Conservation (phyloP, 2,113 vertebrate genomes). For the Fukomys damarensis region DNA sequence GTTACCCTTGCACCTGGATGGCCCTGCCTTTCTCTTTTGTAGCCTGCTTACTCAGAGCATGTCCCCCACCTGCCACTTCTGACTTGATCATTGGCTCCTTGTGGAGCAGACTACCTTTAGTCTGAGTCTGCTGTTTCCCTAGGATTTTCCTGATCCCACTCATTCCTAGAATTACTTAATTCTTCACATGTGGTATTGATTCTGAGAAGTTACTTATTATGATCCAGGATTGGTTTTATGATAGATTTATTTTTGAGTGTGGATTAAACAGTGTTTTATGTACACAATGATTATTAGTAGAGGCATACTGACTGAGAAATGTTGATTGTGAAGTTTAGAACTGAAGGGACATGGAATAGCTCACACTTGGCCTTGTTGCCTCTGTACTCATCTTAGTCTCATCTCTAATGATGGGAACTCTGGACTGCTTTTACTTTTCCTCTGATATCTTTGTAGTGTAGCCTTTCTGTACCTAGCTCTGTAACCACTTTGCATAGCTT, state of each 20-base stretch:
- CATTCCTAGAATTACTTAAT: not conserved
- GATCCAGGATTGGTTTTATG: not conserved
- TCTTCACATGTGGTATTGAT: conserved; percentile 7
- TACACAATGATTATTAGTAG: conserved; percentile 17
- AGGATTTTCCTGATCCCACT: not conserved
- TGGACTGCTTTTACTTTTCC: not conserved
- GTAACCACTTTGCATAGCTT: not conserved
- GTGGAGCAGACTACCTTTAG: not conserved
- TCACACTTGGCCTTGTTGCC: not conserved
- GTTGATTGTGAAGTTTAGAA: not conserved
- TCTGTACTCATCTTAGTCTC: not conserved
- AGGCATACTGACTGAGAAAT: not conserved
- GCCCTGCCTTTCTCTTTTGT: not conserved
- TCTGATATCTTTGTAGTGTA: not conserved
- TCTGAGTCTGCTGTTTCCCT: not conserved
- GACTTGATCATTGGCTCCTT: not conserved
- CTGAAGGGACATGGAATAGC: not conserved
- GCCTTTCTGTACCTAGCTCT: not conserved
- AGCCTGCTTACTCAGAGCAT: not conserved
- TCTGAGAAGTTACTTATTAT: not conserved
- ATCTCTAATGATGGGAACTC: not conserved
- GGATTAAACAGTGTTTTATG: not conserved
- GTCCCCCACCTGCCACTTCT: not conserved
- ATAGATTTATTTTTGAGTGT: not conserved
- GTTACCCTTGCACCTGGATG: not conserved